Base-by-base conservation (phyloP, 2,113 vertebrate species). In the Zingel zingel region DNA sequence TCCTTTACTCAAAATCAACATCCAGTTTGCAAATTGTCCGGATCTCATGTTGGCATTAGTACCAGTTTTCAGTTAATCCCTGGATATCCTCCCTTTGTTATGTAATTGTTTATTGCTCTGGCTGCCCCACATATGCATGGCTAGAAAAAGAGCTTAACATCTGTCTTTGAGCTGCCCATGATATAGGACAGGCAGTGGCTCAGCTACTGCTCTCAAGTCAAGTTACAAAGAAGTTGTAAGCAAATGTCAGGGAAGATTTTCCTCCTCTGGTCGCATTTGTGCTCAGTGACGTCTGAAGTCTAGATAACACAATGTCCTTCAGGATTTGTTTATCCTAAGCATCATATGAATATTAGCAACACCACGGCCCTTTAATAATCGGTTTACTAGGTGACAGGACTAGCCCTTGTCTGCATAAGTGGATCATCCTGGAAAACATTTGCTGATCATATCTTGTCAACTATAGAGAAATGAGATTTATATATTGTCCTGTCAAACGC, bases 11-110 rank as follows among this genome's bases (percentile, higher is more conserved):
- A 14, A 71, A 79, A 2, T n/a, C 33, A 61, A 9, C 76, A 61
- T 84, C 39, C 57, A 61, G 39, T 47, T 61, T 79, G 23, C 13
- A 75, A 23, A 3, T 74, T 74, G 43, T 33, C 54, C 19, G 19
- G 30, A 59, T 65, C 51, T 66, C 50, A 68, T 43, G 67, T 51
- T 65, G 77, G 74, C 74, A 71, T 48, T 16, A 12, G 64, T 53
- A 21, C 45, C 79, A 36, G 61, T 90, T 86, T 86, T 65, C 59
- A 68, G 54, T 74, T 89, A 92, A 92, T 90, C 87, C 87, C 80
- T 84, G 81, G 74, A 91, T 88, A 84, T 89, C 77, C 83, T 81
- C 11, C 25, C 77, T 78, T 91, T 91, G 85, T 93, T 90, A 86
- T 88, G 85, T 54, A 83, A 84, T 88, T 90, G 85, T 92, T 87